These are phyloP conservation scores for Tipula vernalis DNA, from an alignment of 2,888 invertebrate species.

Conservation along the genomic window DNA sequence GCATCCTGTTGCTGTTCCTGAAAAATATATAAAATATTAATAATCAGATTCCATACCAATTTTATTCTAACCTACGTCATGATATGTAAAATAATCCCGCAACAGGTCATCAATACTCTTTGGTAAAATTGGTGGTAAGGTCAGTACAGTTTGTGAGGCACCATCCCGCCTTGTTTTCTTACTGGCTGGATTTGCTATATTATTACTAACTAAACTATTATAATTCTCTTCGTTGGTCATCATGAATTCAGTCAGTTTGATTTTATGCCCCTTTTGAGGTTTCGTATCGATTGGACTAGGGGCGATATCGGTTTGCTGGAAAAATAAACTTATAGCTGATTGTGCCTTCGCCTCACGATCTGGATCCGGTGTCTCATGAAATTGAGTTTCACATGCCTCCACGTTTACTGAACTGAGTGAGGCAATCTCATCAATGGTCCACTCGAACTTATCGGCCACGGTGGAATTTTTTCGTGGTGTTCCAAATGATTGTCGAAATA, in stretches of 20 bases:
- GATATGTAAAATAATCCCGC: slow-evolving; percentile 44
- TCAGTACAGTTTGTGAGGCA: slow-evolving; percentile 44
- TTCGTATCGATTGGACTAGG: slow-evolving; percentile 34
- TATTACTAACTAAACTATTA: not conserved
- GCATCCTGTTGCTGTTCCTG: slow-evolving; percentile 21
- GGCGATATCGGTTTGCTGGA: slow-evolving; percentile 29
- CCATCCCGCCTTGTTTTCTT: slow-evolving; percentile 27
- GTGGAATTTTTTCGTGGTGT: slow-evolving; percentile 27
- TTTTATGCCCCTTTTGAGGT: slow-evolving; percentile 27
- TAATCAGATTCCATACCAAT: not conserved
- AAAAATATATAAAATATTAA: not conserved
- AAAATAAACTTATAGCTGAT: slow-evolving; percentile 41
- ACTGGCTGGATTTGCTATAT: not conserved
- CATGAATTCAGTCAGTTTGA: slow-evolving; percentile 17
- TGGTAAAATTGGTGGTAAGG: slow-evolving; percentile 44
- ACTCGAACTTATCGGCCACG: slow-evolving; percentile 40
- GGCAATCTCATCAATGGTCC: slow-evolving; percentile 59
- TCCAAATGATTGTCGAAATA: slow-evolving; percentile 29
- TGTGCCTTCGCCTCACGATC: slow-evolving; percentile 46
- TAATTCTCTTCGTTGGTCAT: not conserved
- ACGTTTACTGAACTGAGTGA: slow-evolving; percentile 48
- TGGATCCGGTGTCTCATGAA: slow-evolving; percentile 40
- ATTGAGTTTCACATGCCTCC: slow-evolving; percentile 41
- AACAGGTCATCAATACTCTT: slow-evolving; percentile 41
- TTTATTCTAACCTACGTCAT: slow-evolving; percentile 20